These are phyloP conservation scores for Volucella inflata DNA, from an alignment of 2,888 invertebrate species.

Conservation along the genomic window DNA sequence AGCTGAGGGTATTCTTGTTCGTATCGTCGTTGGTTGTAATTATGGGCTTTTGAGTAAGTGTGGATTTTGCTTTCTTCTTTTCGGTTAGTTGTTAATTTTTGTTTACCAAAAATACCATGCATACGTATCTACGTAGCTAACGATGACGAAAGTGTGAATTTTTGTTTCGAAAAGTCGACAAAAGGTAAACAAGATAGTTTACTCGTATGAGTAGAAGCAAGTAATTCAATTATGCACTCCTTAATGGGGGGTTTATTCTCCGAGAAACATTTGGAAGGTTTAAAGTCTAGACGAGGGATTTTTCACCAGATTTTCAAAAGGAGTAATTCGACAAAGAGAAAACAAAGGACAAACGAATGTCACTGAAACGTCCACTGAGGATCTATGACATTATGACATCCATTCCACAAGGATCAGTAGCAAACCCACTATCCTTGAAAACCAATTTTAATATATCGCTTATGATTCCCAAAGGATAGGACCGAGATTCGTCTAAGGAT, in stretches of 20 bases:
- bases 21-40: background rate
- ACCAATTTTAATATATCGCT: too few species aligned
- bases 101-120: constrained; percentile 27
- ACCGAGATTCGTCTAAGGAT: too few species aligned
- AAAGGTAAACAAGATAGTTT: constrained; percentile 47
- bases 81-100: background rate
- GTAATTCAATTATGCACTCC: constrained; percentile 59
- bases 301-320: background rate
- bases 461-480: too few species aligned
- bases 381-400: too few species aligned
- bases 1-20: background rate
- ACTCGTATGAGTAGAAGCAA: constrained; percentile 33
- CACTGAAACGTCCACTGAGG: too few species aligned
- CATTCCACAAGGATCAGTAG: too few species aligned
- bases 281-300: constrained; percentile 44
- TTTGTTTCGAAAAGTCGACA: constrained; percentile 11
- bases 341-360: too few species aligned
- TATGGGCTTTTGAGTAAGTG: background rate
- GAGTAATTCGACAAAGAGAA: too few species aligned
- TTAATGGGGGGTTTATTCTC: constrained; percentile 12
- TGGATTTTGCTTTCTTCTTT: constrained; percentile 11
- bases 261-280: constrained; percentile 27
- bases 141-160: constrained; percentile 20
- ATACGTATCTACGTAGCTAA: constrained; percentile 29
- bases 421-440: too few species aligned